Evolutionary conservation across 2,888 invertebrate genomes (phyloP), one percentile per base, ranked within the genome.

Genomic region (Brassicogethes aeneus): DNA sequence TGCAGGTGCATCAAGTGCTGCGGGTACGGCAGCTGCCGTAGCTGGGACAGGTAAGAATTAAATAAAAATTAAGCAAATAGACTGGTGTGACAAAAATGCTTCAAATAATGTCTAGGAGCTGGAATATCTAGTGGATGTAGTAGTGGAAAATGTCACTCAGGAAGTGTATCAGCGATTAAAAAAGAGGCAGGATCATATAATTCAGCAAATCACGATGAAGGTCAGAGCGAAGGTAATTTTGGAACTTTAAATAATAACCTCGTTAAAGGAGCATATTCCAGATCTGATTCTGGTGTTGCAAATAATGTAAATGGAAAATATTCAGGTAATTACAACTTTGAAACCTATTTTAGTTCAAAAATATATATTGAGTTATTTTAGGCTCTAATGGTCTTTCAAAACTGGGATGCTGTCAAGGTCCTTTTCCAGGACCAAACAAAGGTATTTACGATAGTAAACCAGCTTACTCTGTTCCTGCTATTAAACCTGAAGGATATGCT

Each of bases 401-500:
- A n/a, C 17, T 31, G 34, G 42, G 39, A 3, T 50, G 51, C 33
- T 54, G 52, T 38, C 50, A 53, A 44, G 49, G 51, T 16, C 48
- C 46, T 14, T 54, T 49, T 29, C 56, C 56, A 15, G 56, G 56
- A 35, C 55, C 55, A 13, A 47, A 36, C 39, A 55, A 54, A 12
- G 54, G 52, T 17, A 55, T 57, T 31, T 42, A 54, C 38, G 52
- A 51, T 17, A 50, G 31, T 29, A 54, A 51, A 45, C 51, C 48
- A 2, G 56, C 49, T 12, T 42, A 46, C 15, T 33, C 44, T 7
- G 45, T 39, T 29, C 17, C 17, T 16, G 17, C 14, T 2, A n/a
- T 15, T 10, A 36, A 10, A 10, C 32, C 32, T n/a, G 17, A 36
- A 12, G 14, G 34, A n/a, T n/a, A n/a, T n/a, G n/a, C n/a, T 2